Evolutionary conservation across 1,140 invertebrate species (phyloP), one percentile per base, ranked within the genome.

Genomic region (Apis florea): DNA sequence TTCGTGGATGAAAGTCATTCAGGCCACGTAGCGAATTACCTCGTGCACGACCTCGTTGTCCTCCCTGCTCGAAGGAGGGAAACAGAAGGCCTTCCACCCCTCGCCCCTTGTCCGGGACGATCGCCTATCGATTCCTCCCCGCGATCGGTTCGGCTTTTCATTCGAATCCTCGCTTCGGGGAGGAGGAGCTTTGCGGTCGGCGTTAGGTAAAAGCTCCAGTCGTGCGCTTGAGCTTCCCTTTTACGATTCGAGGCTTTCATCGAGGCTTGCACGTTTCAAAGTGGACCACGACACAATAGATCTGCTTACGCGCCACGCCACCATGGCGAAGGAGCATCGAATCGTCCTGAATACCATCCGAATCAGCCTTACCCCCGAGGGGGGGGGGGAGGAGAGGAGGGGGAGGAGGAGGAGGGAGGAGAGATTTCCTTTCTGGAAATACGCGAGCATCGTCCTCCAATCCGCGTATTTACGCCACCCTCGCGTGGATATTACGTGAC

Each of bases 221-320:
- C 79, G 67, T 24, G 59, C 51, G 73, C 74, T 73, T 85, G 79
- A 86, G 84, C 70, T 79, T 49, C 84, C 84, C 58, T 86, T 86
- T 86, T 63, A 85, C 84, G 85, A 85, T 24, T 61, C 63, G 15
- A n/a, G n/a, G 15, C 56, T 58, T 19, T 74, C 61, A 69, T 31
- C 31, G 53, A 68, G 49, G 79, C 59, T 80, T 64, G 77, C 68
- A 54, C 79, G 70, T 83, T 83, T 59, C 84, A 82, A 85, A 85
- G 84, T 86, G 74, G 79, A 77, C 80, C 67, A 9, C 47, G 72
- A 64, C 76, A 86, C 79, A 86, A 85, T 73, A 26, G 53, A 10
- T 10, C 40, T 83, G 73, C 70, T 49, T 64, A 61, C 70, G 66
- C 47, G 53, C 21, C 61, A 56, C 9, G 53, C 13, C 26, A 53